These are phyloP conservation scores for Triops cancriformis DNA, from an alignment of 1,140 invertebrate species.

Conservation along the genomic window DNA sequence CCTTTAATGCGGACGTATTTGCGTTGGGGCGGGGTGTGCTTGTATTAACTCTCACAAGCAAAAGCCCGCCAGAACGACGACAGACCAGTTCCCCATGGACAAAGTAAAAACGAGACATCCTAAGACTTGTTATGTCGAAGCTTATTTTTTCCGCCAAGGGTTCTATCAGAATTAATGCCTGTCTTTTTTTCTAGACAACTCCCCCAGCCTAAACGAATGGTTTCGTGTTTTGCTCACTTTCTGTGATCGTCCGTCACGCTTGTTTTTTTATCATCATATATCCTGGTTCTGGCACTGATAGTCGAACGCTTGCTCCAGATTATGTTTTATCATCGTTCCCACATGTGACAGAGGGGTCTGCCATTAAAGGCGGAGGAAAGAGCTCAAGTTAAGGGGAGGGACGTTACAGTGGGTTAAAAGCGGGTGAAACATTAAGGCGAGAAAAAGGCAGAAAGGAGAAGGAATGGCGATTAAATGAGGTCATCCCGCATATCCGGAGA, in stretches of 20 bases:
- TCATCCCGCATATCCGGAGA: constrained; percentile 9
- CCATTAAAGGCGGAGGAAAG: constrained; percentile 13
- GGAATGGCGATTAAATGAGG: constrained; percentile 10
- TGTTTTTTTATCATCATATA: constrained; percentile 13
- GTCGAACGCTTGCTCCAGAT: constrained; percentile 12
- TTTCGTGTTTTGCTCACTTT: constrained; percentile 2
- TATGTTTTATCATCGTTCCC: constrained; percentile 6
- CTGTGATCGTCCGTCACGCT: not conserved
- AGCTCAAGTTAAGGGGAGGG: constrained; percentile 9
- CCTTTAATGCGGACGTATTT: not conserved
- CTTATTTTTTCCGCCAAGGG: not conserved
- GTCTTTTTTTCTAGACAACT: not conserved
- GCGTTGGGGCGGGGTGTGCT: not conserved
- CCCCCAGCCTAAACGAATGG: not conserved
- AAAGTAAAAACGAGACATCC: not conserved
- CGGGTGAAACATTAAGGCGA: constrained; percentile 4
- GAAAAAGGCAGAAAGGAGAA: not conserved
- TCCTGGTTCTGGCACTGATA: constrained; percentile 9
- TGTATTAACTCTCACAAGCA: not conserved
- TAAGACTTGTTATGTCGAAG: not conserved
- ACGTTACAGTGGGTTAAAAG: not conserved
- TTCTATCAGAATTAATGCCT: not conserved
- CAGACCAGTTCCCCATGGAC: not conserved
- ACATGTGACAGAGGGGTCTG: constrained; percentile 3
- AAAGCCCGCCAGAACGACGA: constrained; percentile 6